A percentile compares a stretch with the other conserved stretches of the same genome.
phyloP scores from a whole-genome alignment of 2,113 vertebrate genomes.

The Caracal caracal region DNA sequence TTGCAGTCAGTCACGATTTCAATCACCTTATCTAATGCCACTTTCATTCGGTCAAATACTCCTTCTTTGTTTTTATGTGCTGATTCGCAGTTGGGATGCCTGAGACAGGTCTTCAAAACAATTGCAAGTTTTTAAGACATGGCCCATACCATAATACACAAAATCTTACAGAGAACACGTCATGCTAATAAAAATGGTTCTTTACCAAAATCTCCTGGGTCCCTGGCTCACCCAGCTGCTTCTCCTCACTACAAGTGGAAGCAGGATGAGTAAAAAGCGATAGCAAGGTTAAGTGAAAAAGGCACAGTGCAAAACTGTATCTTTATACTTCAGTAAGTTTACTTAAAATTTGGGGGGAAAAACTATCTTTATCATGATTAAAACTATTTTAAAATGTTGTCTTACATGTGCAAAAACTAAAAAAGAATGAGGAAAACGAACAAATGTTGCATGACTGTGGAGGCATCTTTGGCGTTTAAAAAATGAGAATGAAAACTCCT shows the following conservation, averaged over 20 bases:
- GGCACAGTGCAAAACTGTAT: conserved; percentile 44
- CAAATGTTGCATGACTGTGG: not conserved
- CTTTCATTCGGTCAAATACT: conserved; percentile 97
- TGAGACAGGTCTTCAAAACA: conserved; percentile 94
- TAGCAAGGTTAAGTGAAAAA: conserved; percentile 75
- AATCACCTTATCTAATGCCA: conserved; percentile 97
- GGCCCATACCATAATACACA: not conserved
- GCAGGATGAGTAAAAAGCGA: conserved; percentile 78
- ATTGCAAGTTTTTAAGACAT: conserved; percentile 10
- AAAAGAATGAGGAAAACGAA: not conserved
- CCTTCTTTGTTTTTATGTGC: conserved; percentile 97
- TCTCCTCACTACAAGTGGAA: conserved; percentile 79
- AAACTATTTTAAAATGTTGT: not conserved
- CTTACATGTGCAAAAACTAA: not conserved
- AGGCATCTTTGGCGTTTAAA: not conserved
- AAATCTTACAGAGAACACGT: conserved; percentile 68
- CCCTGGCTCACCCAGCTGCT: conserved; percentile 78
- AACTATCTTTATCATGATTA: not conserved
- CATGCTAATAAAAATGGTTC: conserved; percentile 79
- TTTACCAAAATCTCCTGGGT: conserved; percentile 76
- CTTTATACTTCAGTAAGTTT: conserved; percentile 31
- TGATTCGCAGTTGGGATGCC: conserved; percentile 99
- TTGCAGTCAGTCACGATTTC: conserved; percentile 96
- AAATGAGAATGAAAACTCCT: not conserved
- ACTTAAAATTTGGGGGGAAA: not conserved